phyloP scores from a whole-genome alignment of 2,888 invertebrate species.

The Xestia xanthographa region DNA sequence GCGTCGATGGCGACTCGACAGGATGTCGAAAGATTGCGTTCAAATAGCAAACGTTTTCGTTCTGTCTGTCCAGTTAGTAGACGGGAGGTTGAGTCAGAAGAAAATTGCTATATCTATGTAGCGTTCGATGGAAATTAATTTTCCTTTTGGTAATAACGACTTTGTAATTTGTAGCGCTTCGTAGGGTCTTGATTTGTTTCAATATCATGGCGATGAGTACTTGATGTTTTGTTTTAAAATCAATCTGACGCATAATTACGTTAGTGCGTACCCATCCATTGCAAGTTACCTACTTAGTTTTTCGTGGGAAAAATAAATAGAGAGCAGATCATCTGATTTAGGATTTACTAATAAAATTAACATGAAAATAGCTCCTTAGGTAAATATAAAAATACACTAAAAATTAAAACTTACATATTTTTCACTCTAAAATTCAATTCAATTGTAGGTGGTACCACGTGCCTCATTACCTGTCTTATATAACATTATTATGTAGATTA shows the following conservation, averaged over 20 bases:
- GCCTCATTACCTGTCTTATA: not conserved
- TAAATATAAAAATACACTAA: not conserved
- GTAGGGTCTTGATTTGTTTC: conserved; percentile 25
- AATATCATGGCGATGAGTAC: conserved; percentile 1
- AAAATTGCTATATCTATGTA: conserved; percentile 43
- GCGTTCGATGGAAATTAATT: conserved; percentile 39
- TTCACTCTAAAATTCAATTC: not conserved
- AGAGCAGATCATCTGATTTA: not conserved
- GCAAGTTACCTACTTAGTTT: not conserved
- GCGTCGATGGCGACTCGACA: conserved; percentile 84
- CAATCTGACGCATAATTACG: not conserved
- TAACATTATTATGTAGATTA: conserved; percentile 3
- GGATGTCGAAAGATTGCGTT: conserved; percentile 89
- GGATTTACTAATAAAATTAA: not conserved
- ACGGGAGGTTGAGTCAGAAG: conserved; percentile 57
- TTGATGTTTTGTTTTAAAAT: conserved; percentile 4
- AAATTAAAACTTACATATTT: not conserved
- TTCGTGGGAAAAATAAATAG: not conserved
- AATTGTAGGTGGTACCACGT: not conserved
- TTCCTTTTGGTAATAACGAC: conserved; percentile 22
- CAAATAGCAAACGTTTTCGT: conserved; percentile 81
- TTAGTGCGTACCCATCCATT: not conserved
- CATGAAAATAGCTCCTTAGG: too few relatives aligned
- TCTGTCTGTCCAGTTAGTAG: conserved; percentile 72
- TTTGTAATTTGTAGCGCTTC: conserved; percentile 44